A percentile compares a stretch with the other conserved stretches of the same genome.
These are phyloP conservation scores for Ardeotis arabs DNA, from an alignment of 2,113 vertebrate species.

Conservation along the genomic window DNA sequence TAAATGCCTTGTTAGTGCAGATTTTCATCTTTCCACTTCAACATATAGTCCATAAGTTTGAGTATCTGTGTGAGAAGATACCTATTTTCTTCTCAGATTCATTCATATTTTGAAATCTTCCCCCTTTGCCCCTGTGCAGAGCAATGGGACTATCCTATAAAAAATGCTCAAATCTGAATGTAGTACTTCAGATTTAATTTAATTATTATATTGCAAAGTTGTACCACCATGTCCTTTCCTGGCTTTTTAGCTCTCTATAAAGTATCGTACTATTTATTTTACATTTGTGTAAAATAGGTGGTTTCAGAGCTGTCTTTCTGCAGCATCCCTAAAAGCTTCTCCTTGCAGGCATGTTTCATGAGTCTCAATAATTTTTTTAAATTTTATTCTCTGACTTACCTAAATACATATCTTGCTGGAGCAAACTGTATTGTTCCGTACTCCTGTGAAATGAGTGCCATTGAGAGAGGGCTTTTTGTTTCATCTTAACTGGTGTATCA, in stretches of 20 bases:
- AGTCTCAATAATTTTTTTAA: neutral
- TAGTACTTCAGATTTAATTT: neutral
- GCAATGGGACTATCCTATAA: neutral
- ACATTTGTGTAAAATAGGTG: neutral
- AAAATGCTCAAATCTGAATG: neutral
- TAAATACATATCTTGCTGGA: neutral
- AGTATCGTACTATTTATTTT: neutral
- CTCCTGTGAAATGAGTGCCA: neutral
- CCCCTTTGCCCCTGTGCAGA: neutral
- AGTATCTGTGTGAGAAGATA: slow-evolving; percentile 3
- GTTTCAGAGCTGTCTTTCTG: neutral
- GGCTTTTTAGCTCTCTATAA: neutral
- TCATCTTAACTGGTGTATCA: neutral
- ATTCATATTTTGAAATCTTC: neutral
- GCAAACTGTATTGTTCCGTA: neutral
- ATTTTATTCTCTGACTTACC: neutral
- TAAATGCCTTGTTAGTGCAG: neutral
- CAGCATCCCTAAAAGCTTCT: neutral
- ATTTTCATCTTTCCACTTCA: neutral
- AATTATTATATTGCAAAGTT: neutral
- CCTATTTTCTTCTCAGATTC: neutral
- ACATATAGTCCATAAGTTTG: neutral
- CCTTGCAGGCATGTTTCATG: neutral
- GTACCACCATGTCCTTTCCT: neutral
- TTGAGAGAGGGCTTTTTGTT: neutral